A percentile compares a stretch with the other conserved stretches of the same genome.
Conservation (phyloP, 2,797 vertebrate genomes). For the Macrochelys suwanniensis region DNA sequence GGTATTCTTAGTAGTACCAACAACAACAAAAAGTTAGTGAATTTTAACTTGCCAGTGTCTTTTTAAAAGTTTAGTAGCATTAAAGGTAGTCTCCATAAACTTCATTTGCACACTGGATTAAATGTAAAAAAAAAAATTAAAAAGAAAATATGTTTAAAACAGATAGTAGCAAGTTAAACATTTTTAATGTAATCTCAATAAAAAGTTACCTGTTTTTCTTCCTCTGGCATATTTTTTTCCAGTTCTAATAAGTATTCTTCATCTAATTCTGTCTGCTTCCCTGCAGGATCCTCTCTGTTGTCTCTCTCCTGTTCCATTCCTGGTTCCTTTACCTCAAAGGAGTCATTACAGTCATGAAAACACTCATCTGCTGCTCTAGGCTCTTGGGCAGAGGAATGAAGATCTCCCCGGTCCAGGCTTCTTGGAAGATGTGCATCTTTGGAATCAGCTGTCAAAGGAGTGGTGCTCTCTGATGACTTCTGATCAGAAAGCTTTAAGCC, state of each 20-base stretch:
- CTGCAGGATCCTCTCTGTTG: slow-evolving; percentile 76
- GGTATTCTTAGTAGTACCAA: background rate
- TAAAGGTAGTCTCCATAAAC: background rate
- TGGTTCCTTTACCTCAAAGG: slow-evolving; percentile 73
- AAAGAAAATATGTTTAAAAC: fast-evolving
- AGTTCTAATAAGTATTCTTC: slow-evolving; percentile 89
- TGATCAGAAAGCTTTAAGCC: slow-evolving; percentile 77
- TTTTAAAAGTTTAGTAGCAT: background rate
- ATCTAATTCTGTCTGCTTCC: slow-evolving; percentile 84
- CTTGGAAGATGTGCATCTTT: background rate
- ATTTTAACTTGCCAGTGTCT: background rate
- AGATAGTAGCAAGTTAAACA: background rate
- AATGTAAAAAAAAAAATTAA: background rate
- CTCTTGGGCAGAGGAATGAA: slow-evolving; percentile 2
- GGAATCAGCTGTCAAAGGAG: background rate
- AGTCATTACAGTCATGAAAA: slow-evolving; percentile 90
- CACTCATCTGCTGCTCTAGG: slow-evolving; percentile 80
- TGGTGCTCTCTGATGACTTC: slow-evolving; percentile 21
- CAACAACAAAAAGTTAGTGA: background rate
- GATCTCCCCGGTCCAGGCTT: background rate
- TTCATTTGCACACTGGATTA: fast-evolving
- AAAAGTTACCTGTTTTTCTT: slow-evolving; percentile 92
- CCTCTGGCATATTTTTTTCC: slow-evolving; percentile 91
- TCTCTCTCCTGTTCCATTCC: slow-evolving; percentile 57
- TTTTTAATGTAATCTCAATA: background rate